Base-by-base conservation (phyloP, 1,140 invertebrate genomes). In the Dendroctonus valens region DNA sequence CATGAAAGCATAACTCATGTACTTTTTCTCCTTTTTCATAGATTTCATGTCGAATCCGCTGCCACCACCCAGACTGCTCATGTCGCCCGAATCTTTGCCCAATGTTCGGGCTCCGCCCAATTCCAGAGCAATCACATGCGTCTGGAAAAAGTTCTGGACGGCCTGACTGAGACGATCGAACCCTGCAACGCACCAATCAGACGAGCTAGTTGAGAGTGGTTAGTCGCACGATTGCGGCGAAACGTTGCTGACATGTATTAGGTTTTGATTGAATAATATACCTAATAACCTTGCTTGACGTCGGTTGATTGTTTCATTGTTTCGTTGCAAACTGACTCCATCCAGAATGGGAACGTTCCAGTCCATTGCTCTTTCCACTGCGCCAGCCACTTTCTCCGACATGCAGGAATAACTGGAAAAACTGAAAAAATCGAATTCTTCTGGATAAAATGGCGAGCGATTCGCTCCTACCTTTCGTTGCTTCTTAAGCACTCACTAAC, bases 1-100 rank as follows among this genome's bases (percentile, higher is more conserved):
- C 63, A 86, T 82, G 70, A 87, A 63, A 8, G 75, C 72, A 52
- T 78, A 78, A n/a, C 73, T 63, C 46, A 75, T 61, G 49, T 73
- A 74, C 58, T 72, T 76, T 39, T 65, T 69, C 53, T 75, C 74
- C 51, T 71, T 73, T 49, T 69, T 75, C 15, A 73, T 67, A 63
- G 72, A 37, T 72, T 71, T 52, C 55, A 67, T 49, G 65, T 69
- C 46, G 40, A 69, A 71, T n/a, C 67, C 61, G 14, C 65, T 55
- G 40, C 63, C 55, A 15, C 50, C 59, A 42, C 69, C 73, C 38
- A 64, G 53, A 8, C 41, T 48, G 6, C 57, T 40, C 15, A 55
- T 40, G 38, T 55, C 69, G 7, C 66, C 65, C 41, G 50, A 68
- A 14, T 57, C 65, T 54, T 9, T 54, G 26, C 41, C 62, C 9